phyloP scores from a whole-genome alignment of 2,113 vertebrate genomes.

The Chlamydotis undulata region DNA sequence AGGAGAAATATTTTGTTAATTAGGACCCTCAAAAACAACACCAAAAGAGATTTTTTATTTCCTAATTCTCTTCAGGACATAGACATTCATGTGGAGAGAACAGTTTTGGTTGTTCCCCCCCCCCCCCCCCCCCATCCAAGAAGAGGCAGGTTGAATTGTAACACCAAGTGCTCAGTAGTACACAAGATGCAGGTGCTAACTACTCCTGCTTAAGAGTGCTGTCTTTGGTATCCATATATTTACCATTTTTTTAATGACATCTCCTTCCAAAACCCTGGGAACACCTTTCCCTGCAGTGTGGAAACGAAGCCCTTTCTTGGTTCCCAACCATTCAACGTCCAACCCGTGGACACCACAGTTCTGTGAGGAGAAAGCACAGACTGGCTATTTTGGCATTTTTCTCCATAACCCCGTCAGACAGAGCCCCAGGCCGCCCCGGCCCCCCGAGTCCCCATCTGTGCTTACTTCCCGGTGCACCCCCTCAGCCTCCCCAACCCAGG shows the following conservation, averaged over 20 bases:
- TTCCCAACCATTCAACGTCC: fast-evolving
- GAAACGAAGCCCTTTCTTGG: fast-evolving
- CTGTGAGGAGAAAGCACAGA: fast-evolving
- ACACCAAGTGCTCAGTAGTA: neutral
- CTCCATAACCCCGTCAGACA: fast-evolving
- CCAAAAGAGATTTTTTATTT: too few species aligned
- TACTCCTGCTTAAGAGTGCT: too few species aligned
- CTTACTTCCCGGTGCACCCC: neutral
- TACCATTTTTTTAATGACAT: neutral
- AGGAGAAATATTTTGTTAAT: neutral
- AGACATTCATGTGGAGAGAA: neutral
- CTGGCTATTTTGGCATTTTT: fast-evolving
- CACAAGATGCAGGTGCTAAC: neutral
- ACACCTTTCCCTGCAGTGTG: neutral
- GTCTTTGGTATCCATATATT: neutral
- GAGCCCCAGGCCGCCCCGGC: fast-evolving
- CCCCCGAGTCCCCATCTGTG: fast-evolving
- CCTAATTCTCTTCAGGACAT: neutral
- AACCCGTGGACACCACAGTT: fast-evolving
- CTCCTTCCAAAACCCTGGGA: neutral
- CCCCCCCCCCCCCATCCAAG: too few species aligned
- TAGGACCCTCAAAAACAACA: neutral
- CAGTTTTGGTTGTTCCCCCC: too few species aligned
- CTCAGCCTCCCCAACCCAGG: neutral
- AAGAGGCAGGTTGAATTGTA: fast-evolving